Conservation (phyloP, 2,797 vertebrate species). For the Pseudochaenichthys georgianus region DNA sequence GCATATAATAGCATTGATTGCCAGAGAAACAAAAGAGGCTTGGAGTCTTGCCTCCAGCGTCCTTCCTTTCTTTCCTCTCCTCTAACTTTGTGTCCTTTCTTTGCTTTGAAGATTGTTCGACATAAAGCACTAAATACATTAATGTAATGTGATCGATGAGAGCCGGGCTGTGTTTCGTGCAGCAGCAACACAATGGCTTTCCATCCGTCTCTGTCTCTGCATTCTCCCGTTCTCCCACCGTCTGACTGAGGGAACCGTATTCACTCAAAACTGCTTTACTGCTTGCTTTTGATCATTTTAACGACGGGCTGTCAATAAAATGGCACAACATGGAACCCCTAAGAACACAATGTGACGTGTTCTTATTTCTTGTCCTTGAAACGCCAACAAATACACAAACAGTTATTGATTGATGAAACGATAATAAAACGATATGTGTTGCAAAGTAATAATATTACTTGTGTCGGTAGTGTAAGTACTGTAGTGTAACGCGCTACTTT, state of each 20-base stretch:
- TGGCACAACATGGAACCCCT: background rate
- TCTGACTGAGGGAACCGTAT: too few relatives aligned
- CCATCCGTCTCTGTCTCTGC: background rate
- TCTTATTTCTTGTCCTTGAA: too few relatives aligned
- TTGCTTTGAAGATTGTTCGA: background rate
- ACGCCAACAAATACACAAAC: too few relatives aligned
- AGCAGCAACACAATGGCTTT: background rate
- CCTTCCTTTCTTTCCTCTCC: background rate
- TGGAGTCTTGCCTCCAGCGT: background rate
- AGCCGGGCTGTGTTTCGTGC: background rate
- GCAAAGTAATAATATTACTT: too few relatives aligned
- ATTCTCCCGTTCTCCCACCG: too few relatives aligned
- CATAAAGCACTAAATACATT: constrained; percentile 2
- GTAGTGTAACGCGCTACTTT: too few relatives aligned
- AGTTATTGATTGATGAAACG: too few relatives aligned
- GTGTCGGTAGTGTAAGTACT: too few relatives aligned
- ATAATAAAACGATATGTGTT: too few relatives aligned
- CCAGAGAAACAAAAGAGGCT: too few relatives aligned
- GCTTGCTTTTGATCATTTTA: background rate
- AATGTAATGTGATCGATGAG: constrained; percentile 33
- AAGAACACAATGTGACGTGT: too few relatives aligned
- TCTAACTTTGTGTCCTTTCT: background rate
- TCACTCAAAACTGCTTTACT: background rate
- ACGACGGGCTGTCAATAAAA: background rate
- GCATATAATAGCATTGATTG: too few relatives aligned